Evolutionary conservation across 2,888 invertebrate genomes (phyloP), one percentile per base, ranked within the genome.

Genomic region (Linnaemya tessellans): DNA sequence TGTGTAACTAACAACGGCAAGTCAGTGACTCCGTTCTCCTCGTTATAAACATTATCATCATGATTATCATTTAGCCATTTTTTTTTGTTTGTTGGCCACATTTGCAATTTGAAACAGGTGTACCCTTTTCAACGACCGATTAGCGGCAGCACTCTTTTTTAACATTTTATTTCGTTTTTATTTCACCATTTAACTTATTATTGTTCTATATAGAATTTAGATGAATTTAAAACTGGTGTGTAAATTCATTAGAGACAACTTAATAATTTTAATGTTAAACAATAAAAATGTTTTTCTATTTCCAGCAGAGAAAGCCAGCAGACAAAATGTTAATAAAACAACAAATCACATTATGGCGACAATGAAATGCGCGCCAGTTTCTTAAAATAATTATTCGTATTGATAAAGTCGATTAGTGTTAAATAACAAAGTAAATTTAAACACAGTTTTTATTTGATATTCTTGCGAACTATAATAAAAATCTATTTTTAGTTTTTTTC

Each of bases 201-300:
- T 38, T 5, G 54, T 46, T 46, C 67, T 58, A n/a, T n/a, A n/a
- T n/a, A n/a, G n/a, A n/a, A n/a, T n/a, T n/a, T n/a, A 58, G 15
- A 65, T 54, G 43, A 65, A 30, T 20, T 64, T 25, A 13, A 65
- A 65, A 75, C 65, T 54, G 41, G 75, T 64, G 75, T 64, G 13
- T 75, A 20, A 65, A 35, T 20, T 46, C 35, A 58, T 35, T 58
- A 20, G 15, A 30, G 43, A 22, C 56, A 58, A 77, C 43, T 77
- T 78, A 46, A 67, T 67, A 41, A 62, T 62, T 68, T 56, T 20
- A 38, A 60, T 41, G 68, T 22, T 25, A 25, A 25, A 49, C 4
- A 38, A 9, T 25, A 25, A 68, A 68, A 20, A 10, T 15, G 13
- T 43, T 56, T 8, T 25, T 56, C 22, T 30, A 15, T 10, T 30